These are phyloP conservation scores for Xiphias gladius DNA, from an alignment of 2,113 vertebrate species.

Conservation along the genomic window DNA sequence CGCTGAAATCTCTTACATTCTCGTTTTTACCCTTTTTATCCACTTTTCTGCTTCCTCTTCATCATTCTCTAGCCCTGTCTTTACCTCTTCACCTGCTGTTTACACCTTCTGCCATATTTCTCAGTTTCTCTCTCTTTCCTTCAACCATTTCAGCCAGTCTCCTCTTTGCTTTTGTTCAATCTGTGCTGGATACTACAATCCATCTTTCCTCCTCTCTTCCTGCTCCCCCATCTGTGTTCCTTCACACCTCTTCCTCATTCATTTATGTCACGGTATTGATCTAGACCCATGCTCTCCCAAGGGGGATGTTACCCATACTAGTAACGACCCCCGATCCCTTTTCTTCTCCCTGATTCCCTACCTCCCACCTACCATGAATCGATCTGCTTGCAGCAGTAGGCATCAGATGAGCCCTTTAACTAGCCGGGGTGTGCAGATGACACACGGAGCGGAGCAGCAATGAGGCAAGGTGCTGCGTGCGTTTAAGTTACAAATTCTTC, in stretches of 20 bases:
- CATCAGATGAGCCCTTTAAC: conserved; percentile 50
- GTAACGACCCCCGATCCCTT: conserved; percentile 9
- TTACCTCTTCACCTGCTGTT: conserved; percentile 23
- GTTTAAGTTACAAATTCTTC: conserved; percentile 46
- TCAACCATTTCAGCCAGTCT: conserved; percentile 12
- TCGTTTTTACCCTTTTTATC: conserved; percentile 36
- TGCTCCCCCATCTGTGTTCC: conserved; percentile 13
- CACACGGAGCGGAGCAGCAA: conserved; percentile 4
- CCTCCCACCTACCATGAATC: conserved; percentile 46
- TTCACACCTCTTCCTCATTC: conserved; percentile 44
- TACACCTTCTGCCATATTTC: conserved; percentile 12
- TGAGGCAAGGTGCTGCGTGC: conserved; percentile 21
- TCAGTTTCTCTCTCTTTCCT: neutral
- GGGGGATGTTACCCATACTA: conserved; percentile 38
- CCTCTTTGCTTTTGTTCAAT: conserved; percentile 21
- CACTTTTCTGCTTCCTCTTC: conserved; percentile 20
- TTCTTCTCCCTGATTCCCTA: conserved; percentile 11
- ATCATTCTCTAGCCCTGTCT: conserved; percentile 16
- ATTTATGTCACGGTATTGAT: conserved; percentile 60
- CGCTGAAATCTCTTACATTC: conserved; percentile 26
- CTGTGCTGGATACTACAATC: conserved; percentile 1
- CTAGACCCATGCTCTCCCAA: conserved; percentile 14
- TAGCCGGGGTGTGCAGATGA: neutral
- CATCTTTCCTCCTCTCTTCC: conserved; percentile 1
- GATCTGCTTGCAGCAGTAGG: conserved; percentile 42